A percentile compares a stretch with the other conserved stretches of the same genome.
phyloP scores from a whole-genome alignment of 2,113 vertebrate species.

The Pygathrix nemaeus region DNA sequence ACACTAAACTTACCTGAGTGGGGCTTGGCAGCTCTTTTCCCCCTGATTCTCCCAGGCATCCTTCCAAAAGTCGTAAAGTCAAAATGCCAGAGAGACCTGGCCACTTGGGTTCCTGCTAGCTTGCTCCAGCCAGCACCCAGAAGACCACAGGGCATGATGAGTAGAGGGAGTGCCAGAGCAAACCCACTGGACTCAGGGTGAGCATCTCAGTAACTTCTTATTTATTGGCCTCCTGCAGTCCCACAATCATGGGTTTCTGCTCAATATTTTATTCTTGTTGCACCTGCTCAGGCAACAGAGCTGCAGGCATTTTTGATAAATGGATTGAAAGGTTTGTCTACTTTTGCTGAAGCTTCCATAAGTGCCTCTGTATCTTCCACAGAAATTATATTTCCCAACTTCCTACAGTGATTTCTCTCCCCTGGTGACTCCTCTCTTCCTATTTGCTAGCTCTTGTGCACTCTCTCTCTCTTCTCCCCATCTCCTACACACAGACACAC shows the following conservation, averaged over 20 bases:
- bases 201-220: not conserved
- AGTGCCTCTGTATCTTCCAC: conserved; percentile 65
- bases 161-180: not conserved
- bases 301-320: conserved; percentile 74
- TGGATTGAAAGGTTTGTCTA: conserved; percentile 76
- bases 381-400: conserved; percentile 64
- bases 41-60: accelerated
- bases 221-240: conserved; percentile 54
- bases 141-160: not conserved
- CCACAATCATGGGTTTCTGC: conserved; percentile 23
- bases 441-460: not conserved
- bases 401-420: conserved; percentile 30
- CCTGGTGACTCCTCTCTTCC: not conserved
- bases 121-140: not conserved
- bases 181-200: not conserved
- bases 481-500: not conserved
- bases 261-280: conserved; percentile 68
- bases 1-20: accelerated
- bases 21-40: not conserved
- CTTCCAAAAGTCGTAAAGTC: not conserved
- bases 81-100: not conserved
- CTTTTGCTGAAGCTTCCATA: conserved; percentile 58
- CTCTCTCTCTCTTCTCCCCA: not conserved
- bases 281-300: conserved; percentile 49
- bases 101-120: not conserved